Percentiles rank a stretch among this genome's conserved stretches.
Conservation (phyloP, 2,888 invertebrate species). For the Anagyrus pseudococci region DNA sequence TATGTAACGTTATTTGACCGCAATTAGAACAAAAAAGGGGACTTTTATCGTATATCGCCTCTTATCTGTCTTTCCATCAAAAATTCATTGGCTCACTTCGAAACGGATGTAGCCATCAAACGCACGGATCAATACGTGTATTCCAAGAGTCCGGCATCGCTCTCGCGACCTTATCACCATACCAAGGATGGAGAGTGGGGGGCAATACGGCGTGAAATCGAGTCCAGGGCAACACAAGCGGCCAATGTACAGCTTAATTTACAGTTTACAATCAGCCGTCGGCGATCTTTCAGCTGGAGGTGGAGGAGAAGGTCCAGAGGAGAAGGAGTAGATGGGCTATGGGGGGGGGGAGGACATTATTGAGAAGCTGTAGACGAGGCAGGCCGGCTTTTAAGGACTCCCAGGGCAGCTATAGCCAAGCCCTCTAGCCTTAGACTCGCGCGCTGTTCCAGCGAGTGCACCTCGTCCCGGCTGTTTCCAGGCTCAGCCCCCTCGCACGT, state of each 20-base stretch:
- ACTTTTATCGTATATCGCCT: too few species aligned
- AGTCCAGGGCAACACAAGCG: background rate
- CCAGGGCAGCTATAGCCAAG: slow-evolving; percentile 43
- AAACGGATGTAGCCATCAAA: too few species aligned
- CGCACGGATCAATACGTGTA: too few species aligned
- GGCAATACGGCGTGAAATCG: slow-evolving; percentile 2
- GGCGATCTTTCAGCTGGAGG: slow-evolving; percentile 18
- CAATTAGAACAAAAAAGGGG: too few species aligned
- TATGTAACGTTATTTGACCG: too few species aligned
- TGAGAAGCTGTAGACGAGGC: slow-evolving; percentile 5
- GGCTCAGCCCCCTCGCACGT: background rate
- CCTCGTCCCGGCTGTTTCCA: background rate
- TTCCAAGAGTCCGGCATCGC: too few species aligned
- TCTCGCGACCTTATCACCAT: too few species aligned
- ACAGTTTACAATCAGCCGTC: slow-evolving; percentile 28
- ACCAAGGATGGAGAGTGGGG: slow-evolving; percentile 3
- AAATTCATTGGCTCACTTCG: too few species aligned
- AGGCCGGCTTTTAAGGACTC: slow-evolving; percentile 42
- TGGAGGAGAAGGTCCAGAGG: too few species aligned
- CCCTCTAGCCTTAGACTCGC: background rate
- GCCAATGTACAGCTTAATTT: slow-evolving; percentile 21
- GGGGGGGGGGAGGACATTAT: slow-evolving; percentile 4
- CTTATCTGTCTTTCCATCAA: too few species aligned
- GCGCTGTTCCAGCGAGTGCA: background rate
- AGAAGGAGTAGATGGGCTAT: too few species aligned